Evolutionary conservation across 1,140 invertebrate genomes (phyloP), one percentile per base, ranked within the genome.

Genomic region (Drosophila lini): DNA sequence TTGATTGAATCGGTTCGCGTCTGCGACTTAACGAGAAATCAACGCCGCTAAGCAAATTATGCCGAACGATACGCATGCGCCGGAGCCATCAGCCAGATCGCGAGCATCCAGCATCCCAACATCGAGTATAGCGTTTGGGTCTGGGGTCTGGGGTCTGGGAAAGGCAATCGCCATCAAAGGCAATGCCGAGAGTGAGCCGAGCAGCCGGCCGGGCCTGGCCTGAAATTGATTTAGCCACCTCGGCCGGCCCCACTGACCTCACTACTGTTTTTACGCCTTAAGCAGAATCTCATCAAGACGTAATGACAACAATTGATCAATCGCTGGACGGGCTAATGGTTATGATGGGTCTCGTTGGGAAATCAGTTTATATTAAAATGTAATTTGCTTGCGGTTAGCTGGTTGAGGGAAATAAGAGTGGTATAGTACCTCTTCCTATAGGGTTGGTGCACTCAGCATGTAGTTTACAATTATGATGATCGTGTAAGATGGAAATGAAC

Each of bases 221-320:
- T 75, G 71, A 90, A 90, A 91, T 90, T 90, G 85, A 90, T 90
- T 90, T 91, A 82, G 85, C 88, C 83, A 90, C 80, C 88, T 80
- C 81, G 44, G 68, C 70, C 78, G 56, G 61, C 67, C 74, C 67
- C 56, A 57, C 81, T 91, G 89, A 91, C 89, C 89, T 86, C 61
- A 90, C 89, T 91, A 91, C 89, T 91, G 89, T 91, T 91, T 91
- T 91, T 91, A 91, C 89, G 89, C 89, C 84, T 91, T 91, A 91
- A 91, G 85, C 89, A 91, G 89, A 91, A 91, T 91, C 89, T 91
- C 89, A 91, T 91, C 89, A 91, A 85, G 82, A 60, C 67, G 64
- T 83, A 90, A 90, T 90, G 88, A 86, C 83, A 91, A 81, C 88
- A 81, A 89, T 83, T 81, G 70, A 88, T 82, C 83, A 88, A 88